Percentiles rank a stretch among this genome's conserved stretches.
phyloP scores from a whole-genome alignment of 2,888 invertebrate genomes.

The Pardosa pseudoannulata region DNA sequence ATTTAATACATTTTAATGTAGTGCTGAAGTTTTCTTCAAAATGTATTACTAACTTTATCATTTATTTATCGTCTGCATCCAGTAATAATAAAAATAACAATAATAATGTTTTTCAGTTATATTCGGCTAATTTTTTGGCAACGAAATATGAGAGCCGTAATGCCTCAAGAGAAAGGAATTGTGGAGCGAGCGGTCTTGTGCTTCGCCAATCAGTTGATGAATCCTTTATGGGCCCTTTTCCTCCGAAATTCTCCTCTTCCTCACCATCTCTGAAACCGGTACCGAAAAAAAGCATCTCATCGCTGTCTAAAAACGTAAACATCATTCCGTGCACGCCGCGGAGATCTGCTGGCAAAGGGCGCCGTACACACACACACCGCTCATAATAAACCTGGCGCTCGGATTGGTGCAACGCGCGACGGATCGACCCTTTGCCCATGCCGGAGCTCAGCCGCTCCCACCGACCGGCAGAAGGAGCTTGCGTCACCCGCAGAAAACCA shows the following conservation, averaged over 20 bases:
- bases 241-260: background rate
- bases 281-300: background rate
- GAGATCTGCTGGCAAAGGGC: background rate
- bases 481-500: constrained; percentile 20
- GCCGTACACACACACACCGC: constrained; percentile 16
- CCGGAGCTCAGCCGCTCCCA: constrained; percentile 18
- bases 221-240: background rate
- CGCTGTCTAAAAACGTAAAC: constrained; percentile 18
- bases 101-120: too few relatives aligned
- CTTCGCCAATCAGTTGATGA: background rate
- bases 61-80: too few relatives aligned
- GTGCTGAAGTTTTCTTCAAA: too few relatives aligned
- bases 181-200: too few relatives aligned
- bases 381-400: constrained; percentile 7
- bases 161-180: too few relatives aligned
- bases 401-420: constrained; percentile 21
- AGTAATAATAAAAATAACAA: too few relatives aligned
- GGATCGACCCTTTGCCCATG: background rate
- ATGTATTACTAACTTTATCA: too few relatives aligned
- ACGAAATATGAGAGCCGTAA: too few relatives aligned
- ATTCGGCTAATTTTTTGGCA: too few relatives aligned
- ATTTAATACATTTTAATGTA: too few relatives aligned
- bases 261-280: background rate
- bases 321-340: constrained; percentile 18
- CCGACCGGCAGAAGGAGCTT: constrained; percentile 10